These are phyloP conservation scores for Rhinogobius similis DNA, from an alignment of 2,113 vertebrate genomes.

Conservation along the genomic window DNA sequence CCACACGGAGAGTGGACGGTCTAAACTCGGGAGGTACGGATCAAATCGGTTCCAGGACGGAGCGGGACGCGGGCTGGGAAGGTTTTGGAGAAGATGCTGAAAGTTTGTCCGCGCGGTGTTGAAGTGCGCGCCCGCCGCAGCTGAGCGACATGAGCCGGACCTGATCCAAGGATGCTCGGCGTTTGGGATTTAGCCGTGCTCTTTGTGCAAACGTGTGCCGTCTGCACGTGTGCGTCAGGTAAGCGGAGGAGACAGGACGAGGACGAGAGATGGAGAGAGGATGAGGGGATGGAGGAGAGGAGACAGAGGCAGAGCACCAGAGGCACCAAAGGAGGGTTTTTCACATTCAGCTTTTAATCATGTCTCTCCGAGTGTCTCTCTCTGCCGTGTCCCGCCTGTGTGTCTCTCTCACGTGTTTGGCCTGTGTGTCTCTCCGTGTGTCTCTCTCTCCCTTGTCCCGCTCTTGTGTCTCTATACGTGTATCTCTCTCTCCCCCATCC, in stretches of 20 bases:
- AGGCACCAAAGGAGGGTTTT: too few species aligned
- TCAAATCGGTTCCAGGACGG: slow-evolving; percentile 1
- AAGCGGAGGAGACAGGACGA: slow-evolving; percentile 21
- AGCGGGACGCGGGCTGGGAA: not conserved
- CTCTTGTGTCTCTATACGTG: too few species aligned
- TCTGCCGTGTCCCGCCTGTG: too few species aligned
- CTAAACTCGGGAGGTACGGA: not conserved
- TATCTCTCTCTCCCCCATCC: too few species aligned
- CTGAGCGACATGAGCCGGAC: slow-evolving; percentile 55
- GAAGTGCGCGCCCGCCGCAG: slow-evolving; percentile 25
- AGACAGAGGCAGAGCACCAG: too few species aligned
- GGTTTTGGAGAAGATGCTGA: slow-evolving; percentile 41
- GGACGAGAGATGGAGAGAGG: too few species aligned
- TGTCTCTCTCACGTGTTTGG: too few species aligned
- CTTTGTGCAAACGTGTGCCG: slow-evolving; percentile 65
- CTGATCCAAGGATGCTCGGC: slow-evolving; percentile 73
- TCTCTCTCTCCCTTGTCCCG: too few species aligned
- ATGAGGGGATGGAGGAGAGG: too few species aligned
- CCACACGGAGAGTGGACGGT: not conserved
- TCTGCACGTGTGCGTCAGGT: slow-evolving; percentile 69
- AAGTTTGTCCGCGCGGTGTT: slow-evolving; percentile 51
- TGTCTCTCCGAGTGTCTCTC: too few species aligned
- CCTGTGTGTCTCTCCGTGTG: too few species aligned
- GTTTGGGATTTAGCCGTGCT: slow-evolving; percentile 69
- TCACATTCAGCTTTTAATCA: too few species aligned